phyloP scores from a whole-genome alignment of 2,797 vertebrate species.

The Lophius americanus region DNA sequence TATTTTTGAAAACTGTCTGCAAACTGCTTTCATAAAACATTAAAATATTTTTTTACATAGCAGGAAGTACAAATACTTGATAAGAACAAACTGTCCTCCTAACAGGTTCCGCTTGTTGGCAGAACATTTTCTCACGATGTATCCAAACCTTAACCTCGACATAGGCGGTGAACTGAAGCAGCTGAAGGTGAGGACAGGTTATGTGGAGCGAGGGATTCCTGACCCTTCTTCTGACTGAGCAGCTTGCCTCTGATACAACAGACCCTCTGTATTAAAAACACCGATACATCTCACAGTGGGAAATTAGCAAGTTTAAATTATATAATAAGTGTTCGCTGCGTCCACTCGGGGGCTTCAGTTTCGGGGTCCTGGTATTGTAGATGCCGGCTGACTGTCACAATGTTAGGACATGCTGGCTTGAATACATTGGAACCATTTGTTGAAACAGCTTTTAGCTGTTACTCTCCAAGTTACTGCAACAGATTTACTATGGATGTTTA shows the following conservation, averaged over 20 bases:
- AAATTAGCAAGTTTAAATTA: neutral
- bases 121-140: constrained; percentile 82
- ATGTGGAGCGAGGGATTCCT: neutral
- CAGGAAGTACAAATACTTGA: neutral
- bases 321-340: neutral
- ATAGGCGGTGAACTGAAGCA: constrained; percentile 79
- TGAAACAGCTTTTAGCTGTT: no score
- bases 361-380: neutral
- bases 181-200: constrained; percentile 77
- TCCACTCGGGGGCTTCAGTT: neutral
- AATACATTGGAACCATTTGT: neutral
- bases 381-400: neutral
- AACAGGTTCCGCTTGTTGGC: constrained; percentile 83
- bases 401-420: neutral
- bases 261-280: neutral
- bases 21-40: neutral
- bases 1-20: neutral
- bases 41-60: no score
- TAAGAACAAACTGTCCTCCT: neutral
- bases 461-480: no score
- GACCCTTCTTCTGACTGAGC: neutral
- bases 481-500: no score
- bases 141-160: constrained; percentile 82
- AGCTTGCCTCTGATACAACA: neutral
- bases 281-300: neutral